Evolutionary conservation across 2,888 invertebrate genomes (phyloP).

Genomic region (Diloba caeruleocephala): DNA sequence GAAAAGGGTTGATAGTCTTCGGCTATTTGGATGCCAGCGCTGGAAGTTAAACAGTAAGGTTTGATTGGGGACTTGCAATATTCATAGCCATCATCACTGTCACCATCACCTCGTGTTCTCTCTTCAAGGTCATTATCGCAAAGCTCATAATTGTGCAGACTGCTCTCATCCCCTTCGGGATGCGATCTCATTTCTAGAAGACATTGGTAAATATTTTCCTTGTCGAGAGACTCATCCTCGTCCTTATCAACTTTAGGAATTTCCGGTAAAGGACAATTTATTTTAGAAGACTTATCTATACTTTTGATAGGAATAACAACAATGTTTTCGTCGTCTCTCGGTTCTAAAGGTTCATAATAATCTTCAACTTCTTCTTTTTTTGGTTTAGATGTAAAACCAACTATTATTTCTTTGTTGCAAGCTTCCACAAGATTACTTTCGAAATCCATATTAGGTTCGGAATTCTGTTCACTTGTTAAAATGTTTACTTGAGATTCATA

Average conservation of each 20-base stretch:
- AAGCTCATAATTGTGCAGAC: conserved; percentile 87
- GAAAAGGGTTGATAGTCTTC: conserved; percentile 83
- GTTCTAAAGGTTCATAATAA: conserved; percentile 84
- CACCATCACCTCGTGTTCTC: conserved; percentile 82
- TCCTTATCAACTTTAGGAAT: conserved; percentile 74
- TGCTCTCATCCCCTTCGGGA: conserved; percentile 84
- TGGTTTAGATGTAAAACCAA: conserved; percentile 75
- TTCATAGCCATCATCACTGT: conserved; percentile 86
- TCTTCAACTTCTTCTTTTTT: conserved; percentile 74
- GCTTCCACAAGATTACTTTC: conserved; percentile 84
- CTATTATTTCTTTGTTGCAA: conserved; percentile 79
- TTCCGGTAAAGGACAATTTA: conserved; percentile 86
- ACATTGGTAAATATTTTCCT: conserved; percentile 84
- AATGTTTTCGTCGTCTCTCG: conserved; percentile 71
- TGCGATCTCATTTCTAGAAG: conserved; percentile 84
- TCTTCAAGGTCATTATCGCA: conserved; percentile 81
- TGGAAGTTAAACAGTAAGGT: conserved; percentile 81
- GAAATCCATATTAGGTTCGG: conserved; percentile 75
- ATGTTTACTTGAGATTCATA: conserved; percentile 67
- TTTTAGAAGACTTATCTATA: conserved; percentile 75
- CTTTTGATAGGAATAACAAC: conserved; percentile 76
- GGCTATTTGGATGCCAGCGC: conserved; percentile 85
- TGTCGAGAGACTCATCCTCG: conserved; percentile 49
- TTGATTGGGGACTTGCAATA: conserved; percentile 84
- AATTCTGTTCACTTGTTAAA: conserved; percentile 59